A percentile compares a stretch with the other conserved stretches of the same genome.
Conservation (phyloP, 2,888 invertebrate species). For the Melipona beecheii region DNA sequence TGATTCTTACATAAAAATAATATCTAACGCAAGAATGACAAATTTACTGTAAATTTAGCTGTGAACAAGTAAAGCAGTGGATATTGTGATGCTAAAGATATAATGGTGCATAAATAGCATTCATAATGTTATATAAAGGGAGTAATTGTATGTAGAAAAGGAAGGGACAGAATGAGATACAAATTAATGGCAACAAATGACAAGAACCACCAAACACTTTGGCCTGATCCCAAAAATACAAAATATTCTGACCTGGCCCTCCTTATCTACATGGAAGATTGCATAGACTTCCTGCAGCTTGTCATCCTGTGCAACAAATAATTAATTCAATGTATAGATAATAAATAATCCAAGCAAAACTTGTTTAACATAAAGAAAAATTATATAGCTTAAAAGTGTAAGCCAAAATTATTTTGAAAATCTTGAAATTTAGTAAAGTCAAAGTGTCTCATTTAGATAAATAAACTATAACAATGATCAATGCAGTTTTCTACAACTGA, state of each 20-base stretch:
- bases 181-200: slow-evolving; percentile 59
- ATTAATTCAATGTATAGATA: slow-evolving; percentile 68
- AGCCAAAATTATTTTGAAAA: slow-evolving; percentile 8
- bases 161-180: slow-evolving; percentile 72
- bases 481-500: slow-evolving; percentile 12
- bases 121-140: slow-evolving; percentile 22
- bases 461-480: slow-evolving; percentile 3
- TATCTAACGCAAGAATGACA: slow-evolving; percentile 5
- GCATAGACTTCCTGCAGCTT: slow-evolving; percentile 84
- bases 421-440: slow-evolving; percentile 15
- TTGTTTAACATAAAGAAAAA: slow-evolving; percentile 10
- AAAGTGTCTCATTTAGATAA: not conserved
- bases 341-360: slow-evolving; percentile 51
- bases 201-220: slow-evolving; percentile 59
- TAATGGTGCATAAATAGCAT: slow-evolving; percentile 30
- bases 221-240: slow-evolving; percentile 74
- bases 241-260: slow-evolving; percentile 84
- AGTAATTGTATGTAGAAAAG: slow-evolving; percentile 65
- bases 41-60: slow-evolving; percentile 6
- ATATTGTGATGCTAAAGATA: slow-evolving; percentile 7
- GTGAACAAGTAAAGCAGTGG: slow-evolving; percentile 25
- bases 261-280: slow-evolving; percentile 84
- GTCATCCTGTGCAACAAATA: slow-evolving; percentile 84
- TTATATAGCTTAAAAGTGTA: not conserved
- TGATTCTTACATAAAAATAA: slow-evolving; percentile 14